Base-by-base conservation (phyloP, 64 coral and sea anemone species). In the Actinia tenebrosa region DNA sequence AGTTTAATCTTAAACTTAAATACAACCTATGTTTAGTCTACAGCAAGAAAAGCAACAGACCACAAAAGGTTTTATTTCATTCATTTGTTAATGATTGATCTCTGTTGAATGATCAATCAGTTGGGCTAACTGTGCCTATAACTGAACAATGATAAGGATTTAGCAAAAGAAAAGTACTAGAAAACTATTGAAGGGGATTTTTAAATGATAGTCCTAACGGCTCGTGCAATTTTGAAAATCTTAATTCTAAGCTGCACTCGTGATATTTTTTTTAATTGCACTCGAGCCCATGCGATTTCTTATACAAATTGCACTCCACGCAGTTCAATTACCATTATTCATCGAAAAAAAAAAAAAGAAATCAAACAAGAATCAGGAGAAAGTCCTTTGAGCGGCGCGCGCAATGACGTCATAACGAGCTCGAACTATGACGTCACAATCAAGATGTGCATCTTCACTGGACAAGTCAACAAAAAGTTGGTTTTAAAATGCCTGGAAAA, bases 401-500 rank as follows among this genome's bases (percentile, higher is more conserved):
- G 3, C 77, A 16, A 37, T 79, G 77, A 79, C 77, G 27, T 79
- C 77, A 79, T 20, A 79, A 79, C 18, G 9, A 79, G 13, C 37
- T 79, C 42, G 42, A 16, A 17, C 17, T 47, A 79, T 79, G 77
- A 79, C 77, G 77, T 79, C 79, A 81, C 79, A 81, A 81, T 81
- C 44, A 44, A 79, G 37, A 79, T 46, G 30, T 3, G 26, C 42
- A 1, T 45, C 27, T 45, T 19, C 77, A 13, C 77, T 75, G 56
- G 10, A 58, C 6, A 58, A 58, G 56, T 58, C 56, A 58, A 58
- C 22, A 10, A 75, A 23, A 66, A 66, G 20, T 66, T 23, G 63
- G 63, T 23, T 3, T n/a, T 7, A 53, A 81, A 81, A 81, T 81
- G 79, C 14, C 50, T 50, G 79, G 44, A 81, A 81, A 17, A 50